Evolutionary conservation across 2,888 invertebrate genomes (phyloP), one percentile per base, ranked within the genome.

Genomic region (Oeneis ivallda): DNA sequence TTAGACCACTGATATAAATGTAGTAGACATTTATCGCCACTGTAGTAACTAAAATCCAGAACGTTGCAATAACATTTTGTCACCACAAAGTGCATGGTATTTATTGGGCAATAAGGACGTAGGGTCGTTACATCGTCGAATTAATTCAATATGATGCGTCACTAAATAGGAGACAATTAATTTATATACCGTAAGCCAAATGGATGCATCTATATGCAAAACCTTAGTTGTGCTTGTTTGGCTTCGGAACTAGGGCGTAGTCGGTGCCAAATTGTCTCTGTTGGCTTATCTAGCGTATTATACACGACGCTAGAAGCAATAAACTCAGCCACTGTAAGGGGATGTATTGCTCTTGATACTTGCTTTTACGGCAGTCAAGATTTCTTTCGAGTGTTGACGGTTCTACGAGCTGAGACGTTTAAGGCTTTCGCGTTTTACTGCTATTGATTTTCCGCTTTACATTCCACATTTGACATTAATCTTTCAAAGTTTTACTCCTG

Each of bases 191-290:
- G 85, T 84, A 85, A 85, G 89, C 87, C 85, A 87, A 89, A 89
- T 88, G 83, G 86, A 79, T 87, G 86, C 89, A 89, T 89, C 85
- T 89, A 88, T 87, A 90, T 89, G 89, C 87, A 89, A 89, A 90
- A 89, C 84, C 87, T 86, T 84, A 79, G 86, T 84, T 75, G 75
- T 77, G 83, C 84, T 85, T 85, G 84, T 87, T 87, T 87, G 87
- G 88, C 87, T 86, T 74, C 81, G 80, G 82, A 89, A 87, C 85
- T 86, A 77, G 89, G 85, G 80, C 88, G 85, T 80, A 81, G 84
- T 82, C 84, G 84, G 87, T 91, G 91, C 91, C 92, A 92, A 91
- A 91, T 90, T 86, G 92, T 90, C 90, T 87, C 84, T 79, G 84
- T 80, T 85, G 87, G 91, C 91, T 92, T 92, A 92, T 92, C 92